Evolutionary conservation across 2,888 invertebrate genomes (phyloP).

Genomic region (Halictus ligatus): DNA sequence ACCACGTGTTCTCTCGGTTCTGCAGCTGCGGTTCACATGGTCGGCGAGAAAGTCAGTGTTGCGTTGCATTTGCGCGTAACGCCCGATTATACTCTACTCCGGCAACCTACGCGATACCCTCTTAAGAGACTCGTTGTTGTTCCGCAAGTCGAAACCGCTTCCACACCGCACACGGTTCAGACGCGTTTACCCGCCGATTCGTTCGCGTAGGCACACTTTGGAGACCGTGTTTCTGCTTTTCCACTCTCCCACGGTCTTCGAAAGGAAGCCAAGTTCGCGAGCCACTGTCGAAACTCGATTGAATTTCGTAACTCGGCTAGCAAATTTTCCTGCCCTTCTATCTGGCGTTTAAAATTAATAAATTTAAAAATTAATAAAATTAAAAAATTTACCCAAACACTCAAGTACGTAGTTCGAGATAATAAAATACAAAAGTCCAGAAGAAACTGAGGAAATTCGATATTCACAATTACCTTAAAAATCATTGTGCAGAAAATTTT

Average conservation of each 20-base stretch:
- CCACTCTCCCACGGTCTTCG: not conserved
- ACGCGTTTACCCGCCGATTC: not conserved
- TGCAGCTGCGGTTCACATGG: constrained; percentile 70
- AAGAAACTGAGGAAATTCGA: too few species aligned
- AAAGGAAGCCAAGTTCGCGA: constrained; percentile 5
- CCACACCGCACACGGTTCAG: not conserved
- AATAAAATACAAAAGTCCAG: too few species aligned
- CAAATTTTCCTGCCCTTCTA: not conserved
- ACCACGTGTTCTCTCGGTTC: constrained; percentile 63
- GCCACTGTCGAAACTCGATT: not conserved
- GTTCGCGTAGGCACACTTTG: constrained; percentile 5
- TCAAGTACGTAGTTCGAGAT: too few species aligned
- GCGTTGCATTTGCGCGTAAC: constrained; percentile 53
- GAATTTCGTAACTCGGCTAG: not conserved
- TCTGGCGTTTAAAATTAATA: too few species aligned
- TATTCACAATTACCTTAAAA: too few species aligned
- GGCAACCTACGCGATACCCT: not conserved
- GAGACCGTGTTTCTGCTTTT: not conserved
- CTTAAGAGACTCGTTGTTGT: constrained; percentile 19
- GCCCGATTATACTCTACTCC: constrained; percentile 35
- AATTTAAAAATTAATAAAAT: too few species aligned
- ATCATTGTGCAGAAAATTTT: too few species aligned
- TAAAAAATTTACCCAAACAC: too few species aligned
- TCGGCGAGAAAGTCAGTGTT: constrained; percentile 57
- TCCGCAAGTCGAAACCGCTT: not conserved